These are phyloP conservation scores for Stylophora pistillata DNA, from an alignment of 64 coral and sea anemone species.

Conservation along the genomic window DNA sequence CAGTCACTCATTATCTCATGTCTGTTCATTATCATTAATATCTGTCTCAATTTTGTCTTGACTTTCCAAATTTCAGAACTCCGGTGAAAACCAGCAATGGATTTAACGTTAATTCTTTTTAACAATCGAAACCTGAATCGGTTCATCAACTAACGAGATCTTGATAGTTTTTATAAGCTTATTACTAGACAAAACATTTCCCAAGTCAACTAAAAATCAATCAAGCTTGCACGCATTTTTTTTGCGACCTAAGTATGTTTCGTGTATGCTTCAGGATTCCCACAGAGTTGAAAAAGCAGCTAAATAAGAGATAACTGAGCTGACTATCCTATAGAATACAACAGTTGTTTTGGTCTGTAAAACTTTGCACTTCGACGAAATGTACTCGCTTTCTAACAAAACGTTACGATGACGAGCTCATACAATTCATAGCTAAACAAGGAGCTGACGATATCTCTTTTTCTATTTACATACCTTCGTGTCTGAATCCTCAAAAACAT, in stretches of 20 bases:
- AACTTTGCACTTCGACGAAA: not conserved
- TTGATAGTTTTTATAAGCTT: too few species aligned
- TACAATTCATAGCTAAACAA: not conserved
- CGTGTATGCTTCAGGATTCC: too few species aligned
- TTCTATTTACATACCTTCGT: conserved; percentile 46
- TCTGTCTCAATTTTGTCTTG: not conserved
- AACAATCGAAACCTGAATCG: too few species aligned
- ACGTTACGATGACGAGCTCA: not conserved
- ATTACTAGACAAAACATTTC: too few species aligned
- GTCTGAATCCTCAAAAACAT: conserved; percentile 77
- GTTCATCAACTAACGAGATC: too few species aligned
- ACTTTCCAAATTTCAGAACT: too few species aligned
- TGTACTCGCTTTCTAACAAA: not conserved
- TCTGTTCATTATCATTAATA: not conserved
- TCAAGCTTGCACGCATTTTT: too few species aligned
- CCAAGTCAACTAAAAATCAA: too few species aligned
- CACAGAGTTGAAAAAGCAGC: not conserved
- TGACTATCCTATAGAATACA: not conserved
- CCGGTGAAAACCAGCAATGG: too few species aligned
- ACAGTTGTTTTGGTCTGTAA: not conserved
- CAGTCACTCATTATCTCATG: not conserved
- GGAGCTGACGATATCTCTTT: not conserved
- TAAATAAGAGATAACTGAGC: not conserved
- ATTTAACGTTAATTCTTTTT: too few species aligned
- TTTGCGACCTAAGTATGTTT: too few species aligned